phyloP scores from a whole-genome alignment of 2,113 vertebrate genomes.

The Entelurus aequoreus region DNA sequence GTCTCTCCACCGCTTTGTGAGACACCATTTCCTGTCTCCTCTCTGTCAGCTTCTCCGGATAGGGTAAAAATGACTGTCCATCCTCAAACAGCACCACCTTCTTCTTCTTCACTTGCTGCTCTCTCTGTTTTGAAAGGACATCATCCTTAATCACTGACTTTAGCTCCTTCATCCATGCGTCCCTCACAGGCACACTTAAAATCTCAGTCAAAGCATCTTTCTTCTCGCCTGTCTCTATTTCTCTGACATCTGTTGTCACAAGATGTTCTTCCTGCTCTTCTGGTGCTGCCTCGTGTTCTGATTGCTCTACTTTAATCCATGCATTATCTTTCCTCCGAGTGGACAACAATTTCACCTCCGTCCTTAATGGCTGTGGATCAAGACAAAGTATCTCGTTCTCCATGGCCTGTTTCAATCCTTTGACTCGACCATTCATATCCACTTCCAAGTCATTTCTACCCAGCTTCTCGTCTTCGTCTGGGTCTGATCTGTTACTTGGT shows the following conservation, averaged over 20 bases:
- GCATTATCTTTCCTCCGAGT: conserved; percentile 37
- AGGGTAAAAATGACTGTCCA: conserved; percentile 34
- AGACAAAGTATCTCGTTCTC: conserved; percentile 21
- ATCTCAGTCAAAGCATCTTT: neutral
- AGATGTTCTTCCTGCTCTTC: conserved; percentile 44
- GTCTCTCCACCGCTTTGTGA: conserved; percentile 39
- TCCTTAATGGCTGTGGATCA: neutral
- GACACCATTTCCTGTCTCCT: conserved; percentile 26
- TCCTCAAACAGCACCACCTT: conserved; percentile 59
- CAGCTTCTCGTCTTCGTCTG: neutral
- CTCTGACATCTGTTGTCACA: conserved; percentile 26
- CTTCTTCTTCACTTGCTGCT: conserved; percentile 54
- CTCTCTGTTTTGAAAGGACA: conserved; percentile 23
- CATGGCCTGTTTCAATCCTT: conserved; percentile 20
- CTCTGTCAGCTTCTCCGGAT: conserved; percentile 29
- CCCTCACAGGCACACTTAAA: conserved; percentile 3
- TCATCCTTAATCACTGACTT: conserved; percentile 53
- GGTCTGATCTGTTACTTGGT: neutral
- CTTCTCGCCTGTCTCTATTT: neutral
- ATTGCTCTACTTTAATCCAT: conserved; percentile 43
- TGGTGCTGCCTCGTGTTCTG: neutral
- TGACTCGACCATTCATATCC: conserved; percentile 30
- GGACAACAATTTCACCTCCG: conserved; percentile 20
- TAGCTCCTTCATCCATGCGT: conserved; percentile 57
- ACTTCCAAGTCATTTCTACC: neutral